Conservation (phyloP, 1,140 invertebrate species). For the Oedothorax gibbosus region DNA sequence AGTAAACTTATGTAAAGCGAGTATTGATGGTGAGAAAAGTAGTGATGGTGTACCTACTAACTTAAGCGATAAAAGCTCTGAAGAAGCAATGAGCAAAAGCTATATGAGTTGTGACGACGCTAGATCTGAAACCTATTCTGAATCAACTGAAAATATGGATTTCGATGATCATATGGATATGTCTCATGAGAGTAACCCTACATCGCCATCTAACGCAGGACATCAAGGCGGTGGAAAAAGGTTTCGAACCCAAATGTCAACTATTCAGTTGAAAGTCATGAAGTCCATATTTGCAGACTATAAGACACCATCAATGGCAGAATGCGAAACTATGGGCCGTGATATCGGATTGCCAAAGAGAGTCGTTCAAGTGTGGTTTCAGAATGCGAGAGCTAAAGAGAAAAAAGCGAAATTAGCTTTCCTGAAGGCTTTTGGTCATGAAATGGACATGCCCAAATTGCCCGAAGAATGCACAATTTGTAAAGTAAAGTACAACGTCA, state of each 20-base stretch:
- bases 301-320: slow-evolving; percentile 97
- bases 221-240: slow-evolving; percentile 78
- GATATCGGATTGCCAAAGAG: slow-evolving; percentile 93
- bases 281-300: slow-evolving; percentile 94
- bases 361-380: slow-evolving; percentile 97
- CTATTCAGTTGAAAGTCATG: slow-evolving; percentile 91
- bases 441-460: slow-evolving; percentile 67
- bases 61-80: slow-evolving; percentile 63
- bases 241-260: slow-evolving; percentile 89
- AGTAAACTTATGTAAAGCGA: slow-evolving; percentile 14
- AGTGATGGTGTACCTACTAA: slow-evolving; percentile 50
- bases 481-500: slow-evolving; percentile 90
- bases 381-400: slow-evolving; percentile 98
- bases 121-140: slow-evolving; percentile 68
- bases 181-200: slow-evolving; percentile 81
- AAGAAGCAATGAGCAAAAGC: slow-evolving; percentile 57
- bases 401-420: slow-evolving; percentile 87
- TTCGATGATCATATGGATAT: slow-evolving; percentile 69
- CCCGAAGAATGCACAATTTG: slow-evolving; percentile 91
- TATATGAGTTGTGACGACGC: slow-evolving; percentile 65
- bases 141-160: slow-evolving; percentile 68
- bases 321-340: slow-evolving; percentile 93
- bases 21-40: slow-evolving; percentile 48
- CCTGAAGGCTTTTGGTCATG: slow-evolving; percentile 73
- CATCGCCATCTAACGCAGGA: slow-evolving; percentile 73